phyloP scores from a whole-genome alignment of 1,140 invertebrate genomes.

The Monochamus saltuarius region DNA sequence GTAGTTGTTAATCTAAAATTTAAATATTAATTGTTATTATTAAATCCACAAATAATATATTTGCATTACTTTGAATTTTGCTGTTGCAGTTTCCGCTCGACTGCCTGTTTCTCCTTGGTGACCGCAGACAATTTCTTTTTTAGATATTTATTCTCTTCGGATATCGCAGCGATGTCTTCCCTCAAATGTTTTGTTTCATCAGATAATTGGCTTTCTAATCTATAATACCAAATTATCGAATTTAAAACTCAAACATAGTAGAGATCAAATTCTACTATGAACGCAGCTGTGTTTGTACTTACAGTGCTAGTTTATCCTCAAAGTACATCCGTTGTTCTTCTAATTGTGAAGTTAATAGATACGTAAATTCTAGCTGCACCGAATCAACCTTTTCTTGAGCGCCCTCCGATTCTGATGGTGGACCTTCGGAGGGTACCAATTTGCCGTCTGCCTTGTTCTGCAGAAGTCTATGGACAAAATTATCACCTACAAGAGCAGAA shows the following conservation, averaged over 20 bases:
- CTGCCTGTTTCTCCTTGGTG: conserved; percentile 63
- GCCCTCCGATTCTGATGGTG: conserved; percentile 58
- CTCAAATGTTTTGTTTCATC: conserved; percentile 52
- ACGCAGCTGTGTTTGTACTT: conserved; percentile 56
- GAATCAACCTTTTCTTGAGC: conserved; percentile 89
- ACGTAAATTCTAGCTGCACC: conserved; percentile 94
- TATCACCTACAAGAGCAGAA: conserved; percentile 58
- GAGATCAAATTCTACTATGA: not conserved
- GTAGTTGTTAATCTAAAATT: conserved; percentile 55
- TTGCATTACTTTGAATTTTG: conserved; percentile 58
- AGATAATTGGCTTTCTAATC: conserved; percentile 52
- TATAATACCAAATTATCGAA: conserved; percentile 28
- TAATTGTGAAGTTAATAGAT: conserved; percentile 94
- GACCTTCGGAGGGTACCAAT: conserved; percentile 74
- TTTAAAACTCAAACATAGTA: conserved; percentile 7
- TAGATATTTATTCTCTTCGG: conserved; percentile 56
- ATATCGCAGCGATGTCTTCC: conserved; percentile 50
- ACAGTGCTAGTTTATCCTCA: conserved; percentile 75
- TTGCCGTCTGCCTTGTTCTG: conserved; percentile 99
- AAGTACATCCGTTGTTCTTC: conserved; percentile 93
- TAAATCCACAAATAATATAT: conserved; percentile 1
- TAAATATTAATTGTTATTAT: conserved; percentile 12
- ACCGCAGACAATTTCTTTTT: conserved; percentile 57
- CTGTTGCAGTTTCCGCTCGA: conserved; percentile 67
- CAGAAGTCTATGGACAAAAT: conserved; percentile 94